A percentile compares a stretch with the other conserved stretches of the same genome.
Evolutionary conservation across 2,797 vertebrate species (phyloP).

Genomic region (Anguilla marmorata): DNA sequence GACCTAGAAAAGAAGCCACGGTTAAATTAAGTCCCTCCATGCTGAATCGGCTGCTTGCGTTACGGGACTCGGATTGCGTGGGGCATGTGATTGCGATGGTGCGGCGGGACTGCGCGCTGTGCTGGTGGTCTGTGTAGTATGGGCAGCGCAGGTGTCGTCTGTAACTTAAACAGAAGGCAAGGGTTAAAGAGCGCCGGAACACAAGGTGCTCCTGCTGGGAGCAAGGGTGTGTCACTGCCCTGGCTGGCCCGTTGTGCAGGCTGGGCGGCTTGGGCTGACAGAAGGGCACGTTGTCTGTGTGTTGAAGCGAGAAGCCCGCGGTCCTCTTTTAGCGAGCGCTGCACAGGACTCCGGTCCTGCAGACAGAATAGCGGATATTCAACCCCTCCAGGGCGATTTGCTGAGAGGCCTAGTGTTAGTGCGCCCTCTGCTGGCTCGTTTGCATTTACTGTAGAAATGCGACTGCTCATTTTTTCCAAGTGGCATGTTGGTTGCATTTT

Average conservation of each 20-base stretch:
- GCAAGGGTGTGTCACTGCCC: slow-evolving; percentile 45
- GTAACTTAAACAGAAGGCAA: slow-evolving; percentile 22
- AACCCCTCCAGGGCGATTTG: slow-evolving; percentile 24
- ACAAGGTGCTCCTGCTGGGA: slow-evolving; percentile 35
- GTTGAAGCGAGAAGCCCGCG: slow-evolving; percentile 22
- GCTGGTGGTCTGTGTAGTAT: neutral
- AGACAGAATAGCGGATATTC: slow-evolving; percentile 17
- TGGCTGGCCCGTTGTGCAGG: slow-evolving; percentile 25
- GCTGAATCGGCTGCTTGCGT: neutral
- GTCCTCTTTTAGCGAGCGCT: slow-evolving; percentile 26
- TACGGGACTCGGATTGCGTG: neutral
- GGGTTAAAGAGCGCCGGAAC: slow-evolving; percentile 42
- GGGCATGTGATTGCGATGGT: neutral
- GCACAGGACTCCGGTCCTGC: neutral
- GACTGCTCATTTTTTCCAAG: neutral
- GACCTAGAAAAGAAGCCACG: neutral
- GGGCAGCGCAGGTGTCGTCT: slow-evolving; percentile 33
- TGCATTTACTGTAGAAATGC: slow-evolving; percentile 5
- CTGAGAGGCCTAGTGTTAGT: slow-evolving; percentile 23
- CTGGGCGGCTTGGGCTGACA: neutral
- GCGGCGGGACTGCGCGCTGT: neutral
- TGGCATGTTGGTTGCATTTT: neutral
- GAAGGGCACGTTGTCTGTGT: slow-evolving; percentile 26
- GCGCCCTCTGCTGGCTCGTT: slow-evolving; percentile 45
- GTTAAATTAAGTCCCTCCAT: neutral